Evolutionary conservation across 92 coral and sea anemone species (phyloP), one percentile per base, ranked within the genome.

Genomic region (Epizoanthus rinbou): DNA sequence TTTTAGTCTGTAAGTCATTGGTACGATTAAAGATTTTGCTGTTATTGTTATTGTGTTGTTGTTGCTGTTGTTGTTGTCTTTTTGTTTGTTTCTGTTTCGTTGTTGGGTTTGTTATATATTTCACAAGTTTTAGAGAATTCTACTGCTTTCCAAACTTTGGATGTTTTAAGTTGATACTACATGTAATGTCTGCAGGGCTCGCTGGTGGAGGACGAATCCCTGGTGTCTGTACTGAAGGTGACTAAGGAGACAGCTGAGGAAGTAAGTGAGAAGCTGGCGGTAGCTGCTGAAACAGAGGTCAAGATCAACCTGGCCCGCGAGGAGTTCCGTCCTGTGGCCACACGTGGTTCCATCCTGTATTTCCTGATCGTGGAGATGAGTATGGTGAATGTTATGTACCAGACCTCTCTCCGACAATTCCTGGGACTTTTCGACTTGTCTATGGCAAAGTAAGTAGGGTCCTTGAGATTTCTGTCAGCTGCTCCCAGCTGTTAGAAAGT

Each of bases 361-460:
- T 93, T 93, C 84, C 87, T 93, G 93, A 93, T 93, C 80, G 98
- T 93, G 1, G 98, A 93, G 80, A 93, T 93, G 98, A 93, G 98
- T 66, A 93, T 93, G 91, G 98, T 93, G 69, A 93, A 93, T 64
- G 86, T 93, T 73, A 93, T 93, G 98, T 93, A 93, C 82, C 98
- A 93, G 88, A 93, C 98, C 2, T 93, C 98, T 0, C 90, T 93
- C 39, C 85, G 93, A 41, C 98, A 93, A 85, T 93, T 93, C 82
- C 84, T 93, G 24, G 98, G 98, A 10, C 89, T 93, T 56, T 93
- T 93, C 69, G 98, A 93, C 73, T 72, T 91, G 88, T 93, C 98
- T 56, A 91, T 93, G 98, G 94, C 98, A 52, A 91, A 76, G 98
- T 93, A 70, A 69, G 87, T 33, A 50, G 54, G 8, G 54, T 50